These are phyloP conservation scores for Erpetoichthys calabaricus DNA, from an alignment of 2,797 vertebrate species.

Conservation along the genomic window DNA sequence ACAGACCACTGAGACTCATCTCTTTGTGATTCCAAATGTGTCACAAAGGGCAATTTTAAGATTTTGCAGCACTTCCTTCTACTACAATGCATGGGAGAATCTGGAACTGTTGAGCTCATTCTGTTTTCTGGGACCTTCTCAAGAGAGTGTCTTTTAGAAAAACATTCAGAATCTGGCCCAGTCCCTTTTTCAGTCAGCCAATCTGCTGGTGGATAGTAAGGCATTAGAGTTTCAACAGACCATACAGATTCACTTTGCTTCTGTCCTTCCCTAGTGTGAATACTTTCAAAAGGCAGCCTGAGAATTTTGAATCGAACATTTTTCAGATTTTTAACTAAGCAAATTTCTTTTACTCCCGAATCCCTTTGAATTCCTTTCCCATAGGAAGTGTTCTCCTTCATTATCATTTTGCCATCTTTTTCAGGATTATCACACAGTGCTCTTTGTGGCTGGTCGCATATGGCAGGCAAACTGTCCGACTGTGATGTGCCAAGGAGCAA, in stretches of 20 bases:
- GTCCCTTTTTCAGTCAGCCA: conserved; percentile 20
- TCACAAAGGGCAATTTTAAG: not conserved
- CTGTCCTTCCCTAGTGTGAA: conserved; percentile 35
- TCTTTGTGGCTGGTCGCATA: conserved; percentile 2
- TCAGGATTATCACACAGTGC: not conserved
- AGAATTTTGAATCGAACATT: conserved; percentile 30
- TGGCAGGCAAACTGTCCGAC: conserved; percentile 2
- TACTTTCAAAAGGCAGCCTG: conserved; percentile 36
- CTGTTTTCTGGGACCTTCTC: conserved; percentile 5
- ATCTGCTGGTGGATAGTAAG: conserved; percentile 28
- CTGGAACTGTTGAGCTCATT: too few species aligned
- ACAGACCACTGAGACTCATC: conserved; percentile 28
- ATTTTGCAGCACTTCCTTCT: not conserved
- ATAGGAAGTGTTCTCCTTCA: not conserved
- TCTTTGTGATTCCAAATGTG: not conserved
- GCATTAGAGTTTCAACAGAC: conserved; percentile 38
- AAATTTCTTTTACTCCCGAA: not conserved
- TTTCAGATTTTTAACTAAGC: conserved; percentile 9
- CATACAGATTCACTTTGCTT: conserved; percentile 43
- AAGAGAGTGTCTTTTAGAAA: not conserved
- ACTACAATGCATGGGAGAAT: not conserved
- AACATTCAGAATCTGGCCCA: conserved; percentile 14
- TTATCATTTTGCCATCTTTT: not conserved
- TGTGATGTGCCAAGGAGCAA: conserved; percentile 21
- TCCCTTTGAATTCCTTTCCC: conserved; percentile 5